Evolutionary conservation across 2,888 invertebrate genomes (phyloP).

Genomic region (Steinernema carpocapsae): DNA sequence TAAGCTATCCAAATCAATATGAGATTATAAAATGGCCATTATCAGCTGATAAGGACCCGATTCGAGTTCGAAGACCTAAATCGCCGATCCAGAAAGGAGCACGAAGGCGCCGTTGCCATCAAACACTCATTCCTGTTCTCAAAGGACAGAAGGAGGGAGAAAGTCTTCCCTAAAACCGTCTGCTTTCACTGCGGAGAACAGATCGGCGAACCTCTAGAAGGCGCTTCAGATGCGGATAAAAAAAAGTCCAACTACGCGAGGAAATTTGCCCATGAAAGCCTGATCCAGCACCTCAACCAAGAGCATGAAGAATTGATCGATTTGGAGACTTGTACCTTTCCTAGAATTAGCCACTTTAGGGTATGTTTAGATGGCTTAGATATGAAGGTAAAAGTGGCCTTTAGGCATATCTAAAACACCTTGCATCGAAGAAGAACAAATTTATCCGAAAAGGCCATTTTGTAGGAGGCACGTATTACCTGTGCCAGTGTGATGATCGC

Average conservation of each 20-base stretch:
- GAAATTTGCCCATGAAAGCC: conserved; percentile 1
- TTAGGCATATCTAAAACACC: background rate
- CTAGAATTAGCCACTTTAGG: background rate
- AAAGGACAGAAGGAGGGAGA: background rate
- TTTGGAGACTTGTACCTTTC: background rate
- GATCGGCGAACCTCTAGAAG: background rate
- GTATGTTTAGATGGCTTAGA: background rate
- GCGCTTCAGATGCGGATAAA: background rate
- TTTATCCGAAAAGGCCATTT: conserved; percentile 9
- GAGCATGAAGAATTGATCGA: background rate
- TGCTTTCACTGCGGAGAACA: conserved; percentile 5
- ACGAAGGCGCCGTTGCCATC: background rate
- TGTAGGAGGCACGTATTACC: conserved; percentile 16
- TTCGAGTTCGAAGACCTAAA: conserved; percentile 17
- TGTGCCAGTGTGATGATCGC: conserved; percentile 20
- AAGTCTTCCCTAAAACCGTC: conserved; percentile 15
- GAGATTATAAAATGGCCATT: too few species aligned
- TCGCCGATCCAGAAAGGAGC: background rate
- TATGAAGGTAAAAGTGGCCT: background rate
- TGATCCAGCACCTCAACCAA: background rate
- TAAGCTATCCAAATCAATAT: background rate
- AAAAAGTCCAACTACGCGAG: background rate
- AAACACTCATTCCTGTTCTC: background rate
- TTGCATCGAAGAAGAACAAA: conserved; percentile 1
- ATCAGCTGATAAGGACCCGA: background rate